Conservation (phyloP, 2,113 vertebrate genomes). For the Lethenteron reissneri region DNA sequence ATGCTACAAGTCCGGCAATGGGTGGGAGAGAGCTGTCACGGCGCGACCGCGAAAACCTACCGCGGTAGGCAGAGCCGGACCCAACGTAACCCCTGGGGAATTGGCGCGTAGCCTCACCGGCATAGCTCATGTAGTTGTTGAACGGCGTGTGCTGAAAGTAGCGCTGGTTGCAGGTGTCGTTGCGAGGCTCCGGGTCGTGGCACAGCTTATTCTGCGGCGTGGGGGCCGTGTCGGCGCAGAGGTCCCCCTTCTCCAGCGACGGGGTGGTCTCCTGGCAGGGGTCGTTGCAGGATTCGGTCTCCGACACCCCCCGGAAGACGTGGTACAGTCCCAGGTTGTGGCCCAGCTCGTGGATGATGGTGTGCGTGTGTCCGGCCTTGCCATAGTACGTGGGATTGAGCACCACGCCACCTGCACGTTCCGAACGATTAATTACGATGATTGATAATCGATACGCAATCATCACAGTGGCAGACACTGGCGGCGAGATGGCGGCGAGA, state of each 20-base stretch:
- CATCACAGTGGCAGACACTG: too few relatives aligned
- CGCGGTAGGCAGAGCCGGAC: too few relatives aligned
- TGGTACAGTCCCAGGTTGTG: conserved; percentile 87
- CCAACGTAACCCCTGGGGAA: too few relatives aligned
- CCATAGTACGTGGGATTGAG: conserved; percentile 82
- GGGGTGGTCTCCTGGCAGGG: conserved; percentile 65
- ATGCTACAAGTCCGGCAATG: too few relatives aligned
- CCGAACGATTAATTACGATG: too few relatives aligned
- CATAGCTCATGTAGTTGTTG: conserved; percentile 95
- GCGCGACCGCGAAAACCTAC: too few relatives aligned
- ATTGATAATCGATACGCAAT: too few relatives aligned
- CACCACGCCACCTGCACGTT: conserved; percentile 54
- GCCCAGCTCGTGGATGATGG: conserved; percentile 87
- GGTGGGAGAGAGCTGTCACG: too few relatives aligned
- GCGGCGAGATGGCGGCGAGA: too few relatives aligned
- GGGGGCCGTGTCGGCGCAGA: conserved; percentile 78
- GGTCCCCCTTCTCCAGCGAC: conserved; percentile 82
- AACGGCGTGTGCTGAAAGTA: conserved; percentile 55
- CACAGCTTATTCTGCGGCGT: conserved; percentile 70
- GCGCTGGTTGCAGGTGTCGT: conserved; percentile 50
- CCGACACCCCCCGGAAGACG: conserved; percentile 87
- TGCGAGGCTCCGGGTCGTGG: conserved; percentile 46
- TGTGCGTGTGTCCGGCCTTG: conserved; percentile 50
- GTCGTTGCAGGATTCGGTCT: conserved; percentile 77
- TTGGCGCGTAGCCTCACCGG: conserved; percentile 29